Conservation (phyloP, 2,113 vertebrate species). For the Pygoscelis adeliae region DNA sequence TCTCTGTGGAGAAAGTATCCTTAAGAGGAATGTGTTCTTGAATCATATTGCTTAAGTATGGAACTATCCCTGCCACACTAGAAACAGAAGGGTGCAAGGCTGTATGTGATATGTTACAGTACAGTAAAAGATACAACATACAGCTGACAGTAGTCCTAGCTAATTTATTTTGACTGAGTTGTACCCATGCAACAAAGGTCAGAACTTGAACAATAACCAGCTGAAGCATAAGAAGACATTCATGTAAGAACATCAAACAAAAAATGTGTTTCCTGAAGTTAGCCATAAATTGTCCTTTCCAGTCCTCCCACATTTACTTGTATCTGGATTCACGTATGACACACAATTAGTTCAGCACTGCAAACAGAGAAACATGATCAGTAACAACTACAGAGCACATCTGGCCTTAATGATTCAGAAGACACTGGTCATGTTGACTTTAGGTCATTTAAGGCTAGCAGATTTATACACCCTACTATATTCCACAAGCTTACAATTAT, state of each 20-base stretch:
- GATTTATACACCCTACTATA: background rate
- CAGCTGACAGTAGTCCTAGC: background rate
- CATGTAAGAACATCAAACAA: background rate
- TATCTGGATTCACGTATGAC: background rate
- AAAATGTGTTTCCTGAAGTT: background rate
- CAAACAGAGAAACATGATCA: background rate
- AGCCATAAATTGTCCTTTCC: background rate
- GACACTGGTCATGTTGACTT: background rate
- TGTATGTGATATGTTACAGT: background rate
- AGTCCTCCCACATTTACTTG: background rate
- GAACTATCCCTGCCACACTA: background rate
- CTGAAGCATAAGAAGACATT: background rate
- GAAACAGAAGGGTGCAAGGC: background rate
- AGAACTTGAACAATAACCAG: background rate
- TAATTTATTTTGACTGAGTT: background rate
- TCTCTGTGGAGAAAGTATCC: background rate
- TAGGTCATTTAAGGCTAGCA: background rate
- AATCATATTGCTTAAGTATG: background rate
- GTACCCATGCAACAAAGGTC: background rate
- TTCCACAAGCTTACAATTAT: background rate
- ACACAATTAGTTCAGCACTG: background rate
- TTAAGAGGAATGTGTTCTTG: background rate
- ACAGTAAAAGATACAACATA: background rate
- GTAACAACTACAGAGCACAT: background rate
- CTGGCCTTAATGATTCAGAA: background rate